These are phyloP conservation scores for Oreochromis tanganicae DNA, from an alignment of 2,113 vertebrate genomes.

Conservation along the genomic window DNA sequence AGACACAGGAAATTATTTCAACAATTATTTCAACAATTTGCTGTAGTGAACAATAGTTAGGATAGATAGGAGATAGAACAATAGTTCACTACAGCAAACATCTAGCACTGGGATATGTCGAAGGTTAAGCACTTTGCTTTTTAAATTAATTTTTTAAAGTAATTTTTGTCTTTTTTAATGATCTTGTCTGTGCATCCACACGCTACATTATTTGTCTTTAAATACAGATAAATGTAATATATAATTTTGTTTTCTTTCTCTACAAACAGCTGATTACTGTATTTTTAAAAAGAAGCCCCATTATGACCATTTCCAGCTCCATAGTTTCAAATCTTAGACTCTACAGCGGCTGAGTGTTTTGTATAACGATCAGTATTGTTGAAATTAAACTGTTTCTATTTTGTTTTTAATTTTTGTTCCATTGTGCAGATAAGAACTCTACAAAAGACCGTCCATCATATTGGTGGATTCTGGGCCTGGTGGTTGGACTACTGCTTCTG, in stretches of 20 bases:
- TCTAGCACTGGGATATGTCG: background rate
- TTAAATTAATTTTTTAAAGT: rapidly evolving
- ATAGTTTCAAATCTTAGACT: background rate
- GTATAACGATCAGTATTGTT: background rate
- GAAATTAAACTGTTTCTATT: background rate
- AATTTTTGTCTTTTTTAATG: rapidly evolving
- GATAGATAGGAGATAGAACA: too few species aligned
- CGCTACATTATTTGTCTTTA: rapidly evolving
- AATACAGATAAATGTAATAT: background rate
- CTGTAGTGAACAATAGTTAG: background rate
- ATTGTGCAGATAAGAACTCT: background rate
- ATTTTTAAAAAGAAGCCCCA: rapidly evolving
- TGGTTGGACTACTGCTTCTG: constrained; percentile 24
- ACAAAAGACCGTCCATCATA: background rate
- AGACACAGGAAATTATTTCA: background rate
- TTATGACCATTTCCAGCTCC: background rate
- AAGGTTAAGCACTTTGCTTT: rapidly evolving
- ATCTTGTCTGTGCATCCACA: background rate
- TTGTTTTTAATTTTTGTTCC: rapidly evolving
- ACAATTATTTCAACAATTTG: background rate
- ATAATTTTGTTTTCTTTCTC: background rate
- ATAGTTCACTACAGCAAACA: background rate
- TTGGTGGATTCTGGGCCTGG: constrained; percentile 60
- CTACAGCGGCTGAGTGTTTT: rapidly evolving
- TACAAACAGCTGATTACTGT: background rate